Conservation (phyloP, 2,113 vertebrate genomes). For the Lophius piscatorius region DNA sequence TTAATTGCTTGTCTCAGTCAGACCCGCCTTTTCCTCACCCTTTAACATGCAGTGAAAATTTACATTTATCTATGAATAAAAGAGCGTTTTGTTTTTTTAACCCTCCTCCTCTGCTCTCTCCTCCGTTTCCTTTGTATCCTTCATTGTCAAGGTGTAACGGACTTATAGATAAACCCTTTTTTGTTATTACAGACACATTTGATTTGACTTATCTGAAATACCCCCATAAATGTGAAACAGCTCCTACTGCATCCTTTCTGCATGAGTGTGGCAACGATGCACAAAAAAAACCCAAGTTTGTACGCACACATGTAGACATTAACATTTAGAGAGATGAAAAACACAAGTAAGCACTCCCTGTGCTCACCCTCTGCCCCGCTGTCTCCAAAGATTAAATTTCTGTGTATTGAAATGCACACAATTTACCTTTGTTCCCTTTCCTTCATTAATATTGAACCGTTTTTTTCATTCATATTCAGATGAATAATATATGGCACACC, state of each 20-base stretch:
- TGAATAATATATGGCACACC: slow-evolving; percentile 63
- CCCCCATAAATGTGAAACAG: slow-evolving; percentile 44
- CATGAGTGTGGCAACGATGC: slow-evolving; percentile 48
- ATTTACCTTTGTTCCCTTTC: slow-evolving; percentile 40
- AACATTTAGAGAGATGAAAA: slow-evolving; percentile 17
- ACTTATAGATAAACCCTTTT: slow-evolving; percentile 55
- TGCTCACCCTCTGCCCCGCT: slow-evolving; percentile 19
- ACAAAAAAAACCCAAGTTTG: slow-evolving; percentile 4
- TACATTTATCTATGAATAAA: slow-evolving; percentile 18
- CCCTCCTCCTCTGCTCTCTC: slow-evolving; percentile 42
- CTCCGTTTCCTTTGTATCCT: slow-evolving; percentile 51
- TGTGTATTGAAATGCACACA: slow-evolving; percentile 30
- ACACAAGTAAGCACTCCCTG: slow-evolving; percentile 11
- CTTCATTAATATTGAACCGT: slow-evolving; percentile 62
- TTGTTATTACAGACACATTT: slow-evolving; percentile 58
- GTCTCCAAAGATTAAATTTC: slow-evolving; percentile 47
- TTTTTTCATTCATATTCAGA: slow-evolving; percentile 55
- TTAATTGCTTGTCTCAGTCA: no score
- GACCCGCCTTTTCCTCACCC: no score
- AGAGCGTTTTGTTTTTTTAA: slow-evolving; percentile 23
- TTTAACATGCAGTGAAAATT: slow-evolving; percentile 37
- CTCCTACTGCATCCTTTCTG: slow-evolving; percentile 36
- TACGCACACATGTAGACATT: slow-evolving; percentile 11
- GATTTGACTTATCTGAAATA: slow-evolving; percentile 30
- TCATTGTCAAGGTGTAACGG: slow-evolving; percentile 34